phyloP scores from a whole-genome alignment of 2,113 vertebrate genomes.

The Pleuronectes platessa region DNA sequence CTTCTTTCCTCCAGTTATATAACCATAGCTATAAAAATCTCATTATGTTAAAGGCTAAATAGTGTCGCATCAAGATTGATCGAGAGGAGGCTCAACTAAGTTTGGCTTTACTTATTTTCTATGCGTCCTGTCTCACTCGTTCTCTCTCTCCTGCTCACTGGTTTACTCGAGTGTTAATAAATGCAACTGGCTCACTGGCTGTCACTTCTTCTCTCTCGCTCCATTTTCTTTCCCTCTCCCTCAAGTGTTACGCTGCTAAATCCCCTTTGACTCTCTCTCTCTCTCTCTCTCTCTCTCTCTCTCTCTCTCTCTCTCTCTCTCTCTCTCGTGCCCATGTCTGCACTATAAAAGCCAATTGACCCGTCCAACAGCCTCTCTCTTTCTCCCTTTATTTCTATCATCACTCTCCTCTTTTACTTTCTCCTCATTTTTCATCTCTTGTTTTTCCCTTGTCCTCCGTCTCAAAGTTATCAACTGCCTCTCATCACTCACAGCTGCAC shows the following conservation, averaged over 20 bases:
- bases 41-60: neutral
- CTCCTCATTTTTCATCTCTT: neutral
- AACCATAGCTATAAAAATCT: neutral
- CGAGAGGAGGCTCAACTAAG: neutral
- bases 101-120: conserved; percentile 8
- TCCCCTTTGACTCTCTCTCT: neutral
- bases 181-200: conserved; percentile 3
- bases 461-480: neutral
- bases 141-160: neutral
- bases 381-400: conserved; percentile 2
- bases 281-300: neutral
- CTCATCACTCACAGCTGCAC: neutral
- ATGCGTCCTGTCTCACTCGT: neutral
- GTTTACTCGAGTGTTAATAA: conserved; percentile 8
- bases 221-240: conserved; percentile 18
- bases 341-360: conserved; percentile 18
- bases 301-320: too few species aligned
- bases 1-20: neutral
- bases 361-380: conserved; percentile 12
- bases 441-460: neutral
- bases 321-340: neutral
- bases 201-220: neutral
- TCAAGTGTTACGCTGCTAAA: conserved; percentile 23
- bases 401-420: neutral
- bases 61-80: neutral